Conservation (phyloP, 2,797 vertebrate genomes). For the Emys orbicularis region DNA sequence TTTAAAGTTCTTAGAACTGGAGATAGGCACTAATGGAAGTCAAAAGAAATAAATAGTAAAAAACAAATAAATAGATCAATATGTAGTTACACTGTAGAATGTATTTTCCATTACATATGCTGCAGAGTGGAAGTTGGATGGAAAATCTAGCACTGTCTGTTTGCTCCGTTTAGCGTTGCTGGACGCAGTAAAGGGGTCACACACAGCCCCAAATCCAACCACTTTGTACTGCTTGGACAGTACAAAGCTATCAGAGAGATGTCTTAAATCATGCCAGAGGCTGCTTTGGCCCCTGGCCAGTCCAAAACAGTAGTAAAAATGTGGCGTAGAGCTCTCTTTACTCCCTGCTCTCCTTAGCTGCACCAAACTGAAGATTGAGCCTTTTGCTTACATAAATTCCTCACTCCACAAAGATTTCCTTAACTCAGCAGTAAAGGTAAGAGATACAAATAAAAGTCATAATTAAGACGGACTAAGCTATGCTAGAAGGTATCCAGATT, state of each 20-base stretch:
- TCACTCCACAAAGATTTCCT: not conserved
- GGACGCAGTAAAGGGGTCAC: not conserved
- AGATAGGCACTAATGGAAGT: not conserved
- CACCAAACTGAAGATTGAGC: not conserved
- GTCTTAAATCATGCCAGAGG: not conserved
- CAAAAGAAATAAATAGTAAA: not conserved
- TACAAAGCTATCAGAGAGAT: not conserved
- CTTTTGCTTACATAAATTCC: not conserved
- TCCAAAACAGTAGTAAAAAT: not conserved
- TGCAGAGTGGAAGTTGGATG: not conserved
- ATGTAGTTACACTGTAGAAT: not conserved
- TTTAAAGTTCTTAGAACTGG: not conserved
- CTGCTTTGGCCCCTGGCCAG: not conserved
- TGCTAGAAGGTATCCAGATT: not conserved
- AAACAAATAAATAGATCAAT: not conserved
- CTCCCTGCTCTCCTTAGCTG: not conserved
- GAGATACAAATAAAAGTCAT: slow-evolving; percentile 12
- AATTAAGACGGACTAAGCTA: not conserved
- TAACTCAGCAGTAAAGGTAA: slow-evolving; percentile 29
- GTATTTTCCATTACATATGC: not conserved
- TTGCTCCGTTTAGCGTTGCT: not conserved
- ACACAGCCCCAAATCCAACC: not conserved
- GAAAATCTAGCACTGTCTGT: not conserved
- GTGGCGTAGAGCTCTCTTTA: not conserved
- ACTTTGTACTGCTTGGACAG: not conserved